phyloP scores from a whole-genome alignment of 2,888 invertebrate genomes.

The Copidosoma aretas region DNA sequence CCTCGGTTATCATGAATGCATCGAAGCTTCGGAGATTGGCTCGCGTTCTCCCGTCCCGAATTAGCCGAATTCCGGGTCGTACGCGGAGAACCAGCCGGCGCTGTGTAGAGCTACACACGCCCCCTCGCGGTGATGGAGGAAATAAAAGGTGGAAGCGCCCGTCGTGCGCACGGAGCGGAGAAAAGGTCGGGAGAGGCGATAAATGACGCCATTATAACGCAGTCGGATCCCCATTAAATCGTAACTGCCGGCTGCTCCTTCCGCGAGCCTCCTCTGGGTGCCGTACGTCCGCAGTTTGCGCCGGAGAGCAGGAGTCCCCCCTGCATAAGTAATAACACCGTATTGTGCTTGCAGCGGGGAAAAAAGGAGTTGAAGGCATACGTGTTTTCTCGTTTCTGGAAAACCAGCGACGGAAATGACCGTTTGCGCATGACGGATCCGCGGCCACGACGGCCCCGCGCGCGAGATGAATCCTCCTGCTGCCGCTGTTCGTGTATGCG shows the following conservation, averaged over 20 bases:
- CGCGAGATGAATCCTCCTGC: no score
- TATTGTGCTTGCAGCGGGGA: no score
- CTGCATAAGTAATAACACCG: no score
- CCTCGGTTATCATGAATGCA: conserved; percentile 15
- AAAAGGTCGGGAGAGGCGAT: conserved; percentile 9
- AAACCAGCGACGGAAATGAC: no score
- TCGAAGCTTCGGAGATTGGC: neutral
- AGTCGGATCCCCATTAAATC: conserved; percentile 39
- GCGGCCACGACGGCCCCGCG: no score
- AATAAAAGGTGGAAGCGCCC: no score
- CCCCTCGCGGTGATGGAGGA: no score
- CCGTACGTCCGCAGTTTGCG: neutral
- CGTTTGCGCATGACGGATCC: no score
- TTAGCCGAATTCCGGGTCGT: conserved; percentile 15
- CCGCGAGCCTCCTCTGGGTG: neutral
- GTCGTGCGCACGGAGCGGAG: neutral
- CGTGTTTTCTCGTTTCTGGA: no score
- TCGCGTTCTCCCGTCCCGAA: neutral
- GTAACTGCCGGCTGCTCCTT: conserved; percentile 17
- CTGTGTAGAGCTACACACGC: no score
- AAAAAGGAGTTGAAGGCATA: no score
- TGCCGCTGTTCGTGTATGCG: no score
- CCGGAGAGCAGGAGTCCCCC: neutral
- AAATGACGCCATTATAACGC: conserved; percentile 38
- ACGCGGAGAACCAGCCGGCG: neutral